Evolutionary conservation across 2,113 vertebrate genomes (phyloP), one percentile per base, ranked within the genome.

Genomic region (Indri indri): DNA sequence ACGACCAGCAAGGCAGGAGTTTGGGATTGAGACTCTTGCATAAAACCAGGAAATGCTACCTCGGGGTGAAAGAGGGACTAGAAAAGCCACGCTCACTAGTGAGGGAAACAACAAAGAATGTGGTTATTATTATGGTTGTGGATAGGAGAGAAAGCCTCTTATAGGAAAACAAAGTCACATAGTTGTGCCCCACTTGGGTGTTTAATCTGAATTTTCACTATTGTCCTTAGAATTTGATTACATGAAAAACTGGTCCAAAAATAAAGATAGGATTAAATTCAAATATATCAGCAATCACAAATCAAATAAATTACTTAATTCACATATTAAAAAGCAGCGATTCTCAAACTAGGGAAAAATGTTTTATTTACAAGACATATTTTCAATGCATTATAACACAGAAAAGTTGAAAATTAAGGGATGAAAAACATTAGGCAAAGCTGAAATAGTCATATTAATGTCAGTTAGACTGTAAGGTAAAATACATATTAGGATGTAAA

Each of bases 1-100:
- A 7, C n/a, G 47, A 32, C 23, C 47, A 47, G 10, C 1, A n/a
- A 63, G 30, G 52, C 9, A n/a, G 23, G 52, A 76, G 12, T 32
- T 52, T 9, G 9, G 27, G 37, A 17, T 9, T 30, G 40, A 86
- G n/a, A 82, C 10, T 6, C 32, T 45, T 42, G 13, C 27, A 7
- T 37, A 54, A 61, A 40, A 82, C 32, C 25, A 52, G 14, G 30
- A 79, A 54, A 25, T 2, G 5, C 6, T 30, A 13, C 27, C 13
- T 91, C 7, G 11, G 0, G 9, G 10, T 32, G 50, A 79, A 80
- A 13, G 37, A 63, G 3, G 5, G 0, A 1, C 16, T 45, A 85
- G 65, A 89, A n/a, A 88, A 59, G 10, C 40, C 4, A 1, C 47
- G 8, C 30, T 22, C 8, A 2, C 6, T 14, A 1, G 9, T n/a